These are phyloP conservation scores for Lucilia sericata DNA, from an alignment of 1,140 invertebrate genomes.

Conservation along the genomic window DNA sequence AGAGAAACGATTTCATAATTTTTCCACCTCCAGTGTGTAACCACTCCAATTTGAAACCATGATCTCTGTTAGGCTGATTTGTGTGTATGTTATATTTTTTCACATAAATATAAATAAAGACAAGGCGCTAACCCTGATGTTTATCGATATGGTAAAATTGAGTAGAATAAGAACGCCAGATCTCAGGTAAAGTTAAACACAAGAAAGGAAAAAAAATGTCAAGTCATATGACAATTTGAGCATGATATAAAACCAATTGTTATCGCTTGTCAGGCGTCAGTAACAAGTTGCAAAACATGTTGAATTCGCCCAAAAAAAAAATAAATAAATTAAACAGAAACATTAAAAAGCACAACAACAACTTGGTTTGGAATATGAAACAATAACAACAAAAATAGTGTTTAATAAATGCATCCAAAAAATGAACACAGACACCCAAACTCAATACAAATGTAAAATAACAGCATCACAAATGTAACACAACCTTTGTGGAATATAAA, in stretches of 20 bases:
- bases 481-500: conserved; percentile 42
- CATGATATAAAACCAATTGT: conserved; percentile 45
- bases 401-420: too few species aligned
- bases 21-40: not conserved
- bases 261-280: conserved; percentile 47
- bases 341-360: not conserved
- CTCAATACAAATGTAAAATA: not conserved
- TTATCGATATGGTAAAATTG: conserved; percentile 42
- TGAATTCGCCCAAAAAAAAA: not conserved
- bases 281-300: conserved; percentile 47
- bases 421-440: not conserved
- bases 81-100: not conserved
- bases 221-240: conserved; percentile 46
- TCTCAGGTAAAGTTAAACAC: not conserved
- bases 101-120: not conserved
- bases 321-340: not conserved
- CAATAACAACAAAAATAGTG: too few species aligned
- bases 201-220: conserved; percentile 32
- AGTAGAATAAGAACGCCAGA: conserved; percentile 28
- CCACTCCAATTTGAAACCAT: not conserved
- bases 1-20: too few species aligned
- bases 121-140: conserved; percentile 43
- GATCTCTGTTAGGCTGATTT: not conserved
- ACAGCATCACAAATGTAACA: conserved; percentile 40
- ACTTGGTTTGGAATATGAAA: conserved; percentile 37